These are phyloP conservation scores for Drosophila bocqueti DNA, from an alignment of 1,140 invertebrate genomes.

Conservation along the genomic window DNA sequence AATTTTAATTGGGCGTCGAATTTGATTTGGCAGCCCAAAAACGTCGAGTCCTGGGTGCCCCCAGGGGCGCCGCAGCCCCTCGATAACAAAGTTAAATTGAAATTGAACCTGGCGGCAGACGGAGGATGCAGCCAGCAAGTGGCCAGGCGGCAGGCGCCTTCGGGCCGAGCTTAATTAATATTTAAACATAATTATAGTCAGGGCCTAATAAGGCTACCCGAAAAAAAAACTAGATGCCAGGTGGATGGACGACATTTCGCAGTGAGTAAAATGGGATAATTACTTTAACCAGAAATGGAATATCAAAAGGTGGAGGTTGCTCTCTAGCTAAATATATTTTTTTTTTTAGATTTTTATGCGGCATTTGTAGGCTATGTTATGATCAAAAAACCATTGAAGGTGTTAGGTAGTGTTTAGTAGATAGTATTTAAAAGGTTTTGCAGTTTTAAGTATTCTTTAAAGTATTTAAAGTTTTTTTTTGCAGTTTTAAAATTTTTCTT, in stretches of 20 bases:
- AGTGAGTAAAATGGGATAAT: constrained; percentile 13
- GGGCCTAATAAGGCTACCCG: constrained; percentile 9
- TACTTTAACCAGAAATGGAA: not conserved
- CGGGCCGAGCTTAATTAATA: constrained; percentile 26
- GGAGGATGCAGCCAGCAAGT: constrained; percentile 12
- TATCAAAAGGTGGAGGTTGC: not conserved
- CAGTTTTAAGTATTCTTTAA: not conserved
- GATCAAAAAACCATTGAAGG: too few relatives aligned
- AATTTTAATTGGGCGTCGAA: constrained; percentile 83
- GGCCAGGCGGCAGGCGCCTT: constrained; percentile 16
- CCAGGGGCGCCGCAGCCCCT: constrained; percentile 16
- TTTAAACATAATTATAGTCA: constrained; percentile 40
- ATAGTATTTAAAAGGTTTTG: too few relatives aligned
- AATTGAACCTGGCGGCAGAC: constrained; percentile 39
- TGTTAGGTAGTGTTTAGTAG: not conserved
- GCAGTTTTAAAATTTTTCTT: not conserved
- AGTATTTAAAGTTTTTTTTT: not conserved
- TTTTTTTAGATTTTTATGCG: not conserved
- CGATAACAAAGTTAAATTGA: constrained; percentile 59
- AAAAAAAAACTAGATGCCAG: constrained; percentile 2
- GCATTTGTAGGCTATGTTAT: not conserved
- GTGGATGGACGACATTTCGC: constrained; percentile 3
- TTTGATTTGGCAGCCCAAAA: constrained; percentile 69
- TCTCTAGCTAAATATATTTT: not conserved
- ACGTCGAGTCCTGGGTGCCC: constrained; percentile 5